These are phyloP conservation scores for Trissoscelio sp. DNA, from an alignment of 2,888 invertebrate species.

Conservation along the genomic window DNA sequence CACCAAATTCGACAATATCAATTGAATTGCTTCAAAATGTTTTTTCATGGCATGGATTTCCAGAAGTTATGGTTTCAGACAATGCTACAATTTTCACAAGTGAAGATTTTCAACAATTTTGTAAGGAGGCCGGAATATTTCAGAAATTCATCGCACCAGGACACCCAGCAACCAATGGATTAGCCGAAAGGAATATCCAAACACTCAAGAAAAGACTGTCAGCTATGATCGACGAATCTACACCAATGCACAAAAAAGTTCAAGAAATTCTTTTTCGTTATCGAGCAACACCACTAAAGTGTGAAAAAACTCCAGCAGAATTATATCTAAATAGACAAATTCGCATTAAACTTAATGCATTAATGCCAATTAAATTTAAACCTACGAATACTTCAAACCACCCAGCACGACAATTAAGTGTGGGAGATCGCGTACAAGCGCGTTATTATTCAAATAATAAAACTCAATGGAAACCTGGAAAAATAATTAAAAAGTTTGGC, in stretches of 20 bases:
- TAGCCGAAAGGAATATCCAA: constrained; percentile 55
- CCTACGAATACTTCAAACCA: no score
- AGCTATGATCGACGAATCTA: constrained; percentile 23
- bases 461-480: constrained; percentile 34
- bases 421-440: constrained; percentile 47
- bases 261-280: constrained; percentile 54
- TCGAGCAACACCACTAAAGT: constrained; percentile 23
- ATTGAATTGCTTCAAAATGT: constrained; percentile 58
- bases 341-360: neutral
- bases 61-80: constrained; percentile 65
- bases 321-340: constrained; percentile 1
- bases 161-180: constrained; percentile 58
- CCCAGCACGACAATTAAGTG: constrained; percentile 13
- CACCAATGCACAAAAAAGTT: constrained; percentile 21
- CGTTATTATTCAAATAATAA: constrained; percentile 39
- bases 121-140: constrained; percentile 21
- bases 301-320: constrained; percentile 19
- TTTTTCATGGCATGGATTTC: constrained; percentile 65
- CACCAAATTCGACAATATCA: constrained; percentile 2
- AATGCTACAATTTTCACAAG: constrained; percentile 69
- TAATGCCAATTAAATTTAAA: constrained; percentile 10
- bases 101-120: constrained; percentile 52
- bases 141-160: constrained; percentile 51
- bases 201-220: constrained; percentile 25
- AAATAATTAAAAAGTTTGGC: constrained; percentile 13